Evolutionary conservation across 2,797 vertebrate genomes (phyloP).

Genomic region (Macropus fuliginosus): DNA sequence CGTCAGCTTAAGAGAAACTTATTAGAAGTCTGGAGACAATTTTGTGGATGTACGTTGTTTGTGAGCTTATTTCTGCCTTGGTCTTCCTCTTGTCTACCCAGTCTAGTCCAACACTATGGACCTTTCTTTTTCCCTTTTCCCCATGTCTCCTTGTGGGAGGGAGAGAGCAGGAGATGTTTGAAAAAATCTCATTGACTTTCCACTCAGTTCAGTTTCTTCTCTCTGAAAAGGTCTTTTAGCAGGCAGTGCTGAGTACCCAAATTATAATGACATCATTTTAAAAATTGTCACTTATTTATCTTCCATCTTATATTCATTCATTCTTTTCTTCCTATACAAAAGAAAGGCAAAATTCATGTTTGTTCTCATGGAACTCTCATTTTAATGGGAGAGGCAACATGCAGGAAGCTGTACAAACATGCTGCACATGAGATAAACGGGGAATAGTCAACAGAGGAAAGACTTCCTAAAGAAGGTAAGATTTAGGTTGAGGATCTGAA

Average conservation of each 20-base stretch:
- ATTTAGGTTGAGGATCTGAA: too few species aligned
- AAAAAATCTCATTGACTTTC: neutral
- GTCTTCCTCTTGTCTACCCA: neutral
- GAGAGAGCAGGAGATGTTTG: neutral
- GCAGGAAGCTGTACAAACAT: neutral
- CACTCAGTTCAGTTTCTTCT: neutral
- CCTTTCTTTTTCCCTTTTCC: neutral
- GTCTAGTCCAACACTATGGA: neutral
- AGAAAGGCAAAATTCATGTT: too few species aligned
- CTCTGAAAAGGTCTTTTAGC: neutral
- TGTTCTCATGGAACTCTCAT: too few species aligned
- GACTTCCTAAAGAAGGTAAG: neutral
- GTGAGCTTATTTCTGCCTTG: neutral
- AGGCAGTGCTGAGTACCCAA: too few species aligned
- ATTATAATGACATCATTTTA: too few species aligned
- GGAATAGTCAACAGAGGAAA: neutral
- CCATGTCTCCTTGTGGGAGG: fast-evolving
- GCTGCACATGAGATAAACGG: neutral
- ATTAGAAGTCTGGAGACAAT: neutral
- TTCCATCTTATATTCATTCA: too few species aligned
- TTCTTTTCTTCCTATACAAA: too few species aligned
- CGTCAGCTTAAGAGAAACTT: neutral
- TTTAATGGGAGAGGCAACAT: too few species aligned
- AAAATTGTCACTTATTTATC: too few species aligned
- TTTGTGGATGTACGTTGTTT: neutral